A percentile compares a stretch with the other conserved stretches of the same genome.
Conservation (phyloP, 2,797 vertebrate genomes). For the Enteromius radiatus region DNA sequence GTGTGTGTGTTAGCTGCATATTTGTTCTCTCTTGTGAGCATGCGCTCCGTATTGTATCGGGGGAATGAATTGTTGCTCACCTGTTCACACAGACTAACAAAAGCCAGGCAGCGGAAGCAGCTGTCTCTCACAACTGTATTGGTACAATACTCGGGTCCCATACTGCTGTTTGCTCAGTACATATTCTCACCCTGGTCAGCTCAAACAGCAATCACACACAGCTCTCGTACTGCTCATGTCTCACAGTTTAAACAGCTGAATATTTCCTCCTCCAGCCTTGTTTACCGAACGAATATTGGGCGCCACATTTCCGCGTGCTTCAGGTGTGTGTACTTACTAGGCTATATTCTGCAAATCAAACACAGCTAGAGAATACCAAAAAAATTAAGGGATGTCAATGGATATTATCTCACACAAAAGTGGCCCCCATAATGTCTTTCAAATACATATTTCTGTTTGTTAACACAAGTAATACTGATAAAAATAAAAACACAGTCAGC, state of each 20-base stretch:
- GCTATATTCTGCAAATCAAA: constrained; percentile 34
- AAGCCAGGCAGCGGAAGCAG: constrained; percentile 60
- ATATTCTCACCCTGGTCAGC: constrained; percentile 65
- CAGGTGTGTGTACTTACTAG: constrained; percentile 24
- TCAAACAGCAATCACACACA: constrained; percentile 70
- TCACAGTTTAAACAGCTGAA: constrained; percentile 80
- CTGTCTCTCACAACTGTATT: constrained; percentile 73
- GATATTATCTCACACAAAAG: neutral
- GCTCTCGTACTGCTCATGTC: constrained; percentile 52
- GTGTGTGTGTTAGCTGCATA: constrained; percentile 56
- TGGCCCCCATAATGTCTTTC: neutral
- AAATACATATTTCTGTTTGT: neutral
- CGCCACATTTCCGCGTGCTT: constrained; percentile 38
- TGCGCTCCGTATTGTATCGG: constrained; percentile 52
- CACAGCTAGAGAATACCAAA: neutral
- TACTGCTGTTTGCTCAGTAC: constrained; percentile 59
- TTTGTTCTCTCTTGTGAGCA: constrained; percentile 48
- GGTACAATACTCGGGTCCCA: constrained; percentile 64
- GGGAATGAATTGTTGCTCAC: constrained; percentile 72
- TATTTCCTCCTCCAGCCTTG: constrained; percentile 46
- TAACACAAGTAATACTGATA: neutral
- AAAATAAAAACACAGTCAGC: neutral
- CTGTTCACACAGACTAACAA: constrained; percentile 74
- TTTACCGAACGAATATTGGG: constrained; percentile 39
- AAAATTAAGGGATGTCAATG: no score